Base-by-base conservation (phyloP, 1,140 invertebrate genomes). In the Saccostrea echinata region DNA sequence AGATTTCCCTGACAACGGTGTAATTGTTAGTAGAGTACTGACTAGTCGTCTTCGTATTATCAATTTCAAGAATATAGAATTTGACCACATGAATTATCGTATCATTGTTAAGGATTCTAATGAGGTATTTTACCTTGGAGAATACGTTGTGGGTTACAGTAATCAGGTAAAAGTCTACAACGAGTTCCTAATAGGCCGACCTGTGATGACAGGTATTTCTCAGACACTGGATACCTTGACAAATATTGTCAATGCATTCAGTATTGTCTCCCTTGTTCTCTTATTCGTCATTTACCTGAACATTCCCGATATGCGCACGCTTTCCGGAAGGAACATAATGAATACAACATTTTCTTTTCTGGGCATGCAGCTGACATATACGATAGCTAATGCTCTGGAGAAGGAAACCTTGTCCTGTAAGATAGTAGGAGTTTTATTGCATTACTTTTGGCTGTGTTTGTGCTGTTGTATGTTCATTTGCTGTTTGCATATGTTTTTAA, bases 381-480 rank as follows among this genome's bases (percentile, higher is more conserved):
- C 57, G 24, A 24, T 64, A 21, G 24, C 21, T 21, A 64, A 18
- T 24, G 57, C 21, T 24, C 21, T 64, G 16, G 16, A 24, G 16
- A 64, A 64, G 18, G 57, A 24, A 21, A 64, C 21, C 18, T 24
- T 64, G 0, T 8, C 18, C 57, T 64, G 57, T 64, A 64, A 1
- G 57, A 64, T 64, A 21, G 24, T 24, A 21, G 57, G 57, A n/a
- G 57, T 64, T 21, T 64, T 64, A 24, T 24, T 64, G 21, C 57
- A 64, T 21, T 64, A 64, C 18, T 64, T 64, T 64, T 64, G 57
- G 57, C 18, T 64, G 16, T 64, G 57, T 64, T 64, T 64, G 18
- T 64, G 57, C 57, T n/a, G 57, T 24, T 64, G 57, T 64, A n/a
- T 64, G 21, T 64, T 64, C 57, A 64, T 64, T 8, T 64, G 57